Base-by-base conservation (phyloP, 2,888 invertebrate species). In the Mesochorus sp. region DNA sequence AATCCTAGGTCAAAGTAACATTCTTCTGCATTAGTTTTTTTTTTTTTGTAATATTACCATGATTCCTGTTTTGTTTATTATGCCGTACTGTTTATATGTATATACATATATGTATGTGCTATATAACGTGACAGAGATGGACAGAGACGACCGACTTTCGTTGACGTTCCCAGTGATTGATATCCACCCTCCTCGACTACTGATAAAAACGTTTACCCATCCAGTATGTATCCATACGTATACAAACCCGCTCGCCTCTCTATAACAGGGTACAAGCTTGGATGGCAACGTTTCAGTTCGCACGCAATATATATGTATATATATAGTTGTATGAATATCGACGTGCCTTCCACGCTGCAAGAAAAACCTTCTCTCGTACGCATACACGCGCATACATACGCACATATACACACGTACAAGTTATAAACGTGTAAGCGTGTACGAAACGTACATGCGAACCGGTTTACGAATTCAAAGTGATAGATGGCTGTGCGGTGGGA, bases 161-260 rank as follows among this genome's bases (percentile, higher is more conserved):
- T 39, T 74, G 78, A 78, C 66, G 47, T 66, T 31, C 53, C 55
- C 37, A 34, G 66, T 74, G 78, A 78, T 78, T 78, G 78, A 78
- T 78, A 78, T 74, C 74, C 53, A 61, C 51, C 24, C 74, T 49
- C 28, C 51, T 70, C 70, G 66, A 78, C 64, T 61, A 71, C 78
- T 74, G 74, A 78, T 78, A 78, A 78, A 78, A 78, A 78, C 76
- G 74, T 74, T 74, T 74, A 66, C 24, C 70, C 70, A 78, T 66
- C 55, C 53, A 34, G 31, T 66, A 17, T 44, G 28, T 12, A 17
- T 28, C 1, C 17, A 10, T 10, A 1, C 17, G 17, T 26, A 28
- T 37, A 28, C 21, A n/a, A n/a, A n/a, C n/a, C n/a, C n/a, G n/a
- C n/a, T n/a, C n/a, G n/a, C n/a, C n/a, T n/a, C n/a, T n/a, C n/a